Base-by-base conservation (phyloP, 2,797 vertebrate genomes). In the Coregonus ussuriensis region DNA sequence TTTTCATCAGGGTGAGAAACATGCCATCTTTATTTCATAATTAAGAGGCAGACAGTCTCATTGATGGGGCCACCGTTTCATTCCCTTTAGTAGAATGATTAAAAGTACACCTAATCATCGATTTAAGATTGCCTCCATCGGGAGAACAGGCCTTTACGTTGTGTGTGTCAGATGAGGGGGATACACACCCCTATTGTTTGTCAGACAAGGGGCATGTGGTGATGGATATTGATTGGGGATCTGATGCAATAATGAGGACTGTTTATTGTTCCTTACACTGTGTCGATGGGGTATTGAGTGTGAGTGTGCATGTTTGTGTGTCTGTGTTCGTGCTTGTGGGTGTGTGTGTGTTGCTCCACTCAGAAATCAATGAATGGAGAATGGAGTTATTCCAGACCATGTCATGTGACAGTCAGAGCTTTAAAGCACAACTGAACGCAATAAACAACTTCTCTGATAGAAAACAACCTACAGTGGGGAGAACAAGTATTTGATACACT, bases 31-130 rank as follows among this genome's bases (percentile, higher is more conserved):
- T 16, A 53, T 74, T 79, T 41, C 31, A 37, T 75, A 80, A 76
- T 85, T 79, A 83, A 84, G 47, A 47, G 1, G 31, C 14, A 47
- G 41, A 2, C 14, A 66, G 13, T 66, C 31, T 74, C 75, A 78
- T 25, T 41, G 47, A 21, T 31, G 53, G 53, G 15, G 41, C 35
- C 15, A 33, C 6, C 2, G 11, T 21, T 66, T 56, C 62, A 59
- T 41, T 68, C 67, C 59, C 71, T 82, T 68, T 74, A 59, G 18
- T 71, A 63, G 16, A 75, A 54, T 71, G 31, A 69, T 11, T 52
- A 41, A 79, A 51, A 4, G 13, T 51, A 65, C 52, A 65, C 14
- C 33, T 15, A 25, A 29, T 6, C 67, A 56, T 77, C 75, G 72
- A 75, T 73, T 37, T 59, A 54, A 71, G 63, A 67, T 31, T 68